A percentile compares a stretch with the other conserved stretches of the same genome.
Conservation (phyloP, 2,113 vertebrate species). For the Pelusios castaneus region DNA sequence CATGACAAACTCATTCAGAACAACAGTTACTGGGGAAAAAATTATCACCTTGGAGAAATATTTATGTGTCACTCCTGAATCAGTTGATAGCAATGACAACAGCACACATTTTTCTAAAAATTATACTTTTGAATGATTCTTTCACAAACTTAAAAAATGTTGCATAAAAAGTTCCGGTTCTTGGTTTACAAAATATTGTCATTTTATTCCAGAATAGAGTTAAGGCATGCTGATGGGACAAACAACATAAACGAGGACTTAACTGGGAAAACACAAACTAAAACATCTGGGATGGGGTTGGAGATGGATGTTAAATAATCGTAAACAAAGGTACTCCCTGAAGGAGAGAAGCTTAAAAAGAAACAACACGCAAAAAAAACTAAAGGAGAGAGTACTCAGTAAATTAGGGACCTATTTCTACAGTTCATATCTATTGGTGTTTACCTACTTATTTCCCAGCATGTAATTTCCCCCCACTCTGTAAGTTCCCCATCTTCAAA, state of each 20-base stretch:
- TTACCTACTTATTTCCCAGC: not conserved
- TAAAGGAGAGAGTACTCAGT: not conserved
- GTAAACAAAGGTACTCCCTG: not conserved
- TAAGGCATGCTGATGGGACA: not conserved
- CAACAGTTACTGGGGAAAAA: not conserved
- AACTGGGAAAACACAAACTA: not conserved
- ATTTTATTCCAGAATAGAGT: not conserved
- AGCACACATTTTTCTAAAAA: not conserved
- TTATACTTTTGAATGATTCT: not conserved
- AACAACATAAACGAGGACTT: not conserved
- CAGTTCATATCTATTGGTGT: not conserved
- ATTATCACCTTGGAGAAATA: not conserved
- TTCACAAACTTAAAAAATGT: not conserved
- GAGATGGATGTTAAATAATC: not conserved
- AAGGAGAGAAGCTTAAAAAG: not conserved
- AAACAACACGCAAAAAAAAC: not conserved
- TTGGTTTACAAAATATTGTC: not conserved
- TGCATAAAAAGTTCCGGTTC: not conserved
- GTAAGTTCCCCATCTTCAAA: too few relatives aligned
- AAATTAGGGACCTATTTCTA: not conserved
- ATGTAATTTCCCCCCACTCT: too few relatives aligned
- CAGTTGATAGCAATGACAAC: not conserved
- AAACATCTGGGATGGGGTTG: not conserved
- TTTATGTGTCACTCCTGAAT: not conserved
- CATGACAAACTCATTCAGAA: constrained; percentile 36